Evolutionary conservation across 2,888 invertebrate genomes (phyloP), one percentile per base, ranked within the genome.

Genomic region (Morpho achilles): DNA sequence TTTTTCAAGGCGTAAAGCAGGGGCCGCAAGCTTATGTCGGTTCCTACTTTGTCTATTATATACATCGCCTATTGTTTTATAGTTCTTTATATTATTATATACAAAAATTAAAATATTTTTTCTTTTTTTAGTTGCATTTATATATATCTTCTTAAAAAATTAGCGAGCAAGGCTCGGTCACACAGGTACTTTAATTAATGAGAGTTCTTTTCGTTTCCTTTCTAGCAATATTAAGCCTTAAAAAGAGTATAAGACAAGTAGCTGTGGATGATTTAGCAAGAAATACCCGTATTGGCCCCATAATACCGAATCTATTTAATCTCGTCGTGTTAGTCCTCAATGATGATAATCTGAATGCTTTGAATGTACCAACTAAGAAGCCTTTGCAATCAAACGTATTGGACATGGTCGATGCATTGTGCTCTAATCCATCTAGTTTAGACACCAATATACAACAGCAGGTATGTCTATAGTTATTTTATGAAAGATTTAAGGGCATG

Each of bases 261-360:
- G 93, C 93, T 0, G 87, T 93, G n/a, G 82, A 84, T 62, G 92
- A 93, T 72, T 77, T 93, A 48, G 86, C 86, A 64, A 87, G 87
- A n/a, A 93, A 93, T 72, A 87, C 91, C 0, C 75, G 90, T 23
- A 92, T 93, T 32, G 93, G 93, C 0, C 92, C 92, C 0, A 92
- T 93, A 65, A 91, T 92, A 56, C 92, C 93, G 9, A 93, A 93
- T 77, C 87, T 93, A 51, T 93, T 93, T 72, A 92, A 92, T 71
- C 76, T 93, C 67, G 92, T 92, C 0, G 92, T 93, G 23, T 71
- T 93, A 46, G 87, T 93, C 2, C 73, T 93, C 0, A 93, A 92
- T 48, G 93, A 93, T 68, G 92, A 93, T 62, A 90, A 90, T 32
- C 78, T 79, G 54, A 89, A 87, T 8, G 89, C 89, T 5, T 71